phyloP scores from a whole-genome alignment of 1,140 invertebrate species.

The Tribolium madens region DNA sequence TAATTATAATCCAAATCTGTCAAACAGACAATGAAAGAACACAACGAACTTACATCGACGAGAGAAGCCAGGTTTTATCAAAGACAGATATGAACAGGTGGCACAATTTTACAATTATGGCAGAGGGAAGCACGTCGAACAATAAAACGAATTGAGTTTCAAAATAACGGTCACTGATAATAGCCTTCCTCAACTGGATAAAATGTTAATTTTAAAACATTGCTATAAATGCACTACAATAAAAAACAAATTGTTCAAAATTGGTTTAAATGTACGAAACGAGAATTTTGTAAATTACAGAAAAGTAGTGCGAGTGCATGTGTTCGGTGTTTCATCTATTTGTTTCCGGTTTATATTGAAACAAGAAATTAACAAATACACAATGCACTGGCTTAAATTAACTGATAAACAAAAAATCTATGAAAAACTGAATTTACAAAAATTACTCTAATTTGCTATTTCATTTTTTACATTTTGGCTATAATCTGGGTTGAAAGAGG shows the following conservation, averaged over 20 bases:
- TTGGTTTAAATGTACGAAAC: neutral
- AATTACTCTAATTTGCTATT: no score
- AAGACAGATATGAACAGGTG: neutral
- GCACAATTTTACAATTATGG: neutral
- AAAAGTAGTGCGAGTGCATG: neutral
- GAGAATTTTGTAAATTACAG: neutral
- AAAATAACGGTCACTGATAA: neutral
- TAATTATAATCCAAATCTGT: slow-evolving; percentile 34
- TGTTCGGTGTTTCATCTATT: no score
- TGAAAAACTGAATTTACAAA: no score
- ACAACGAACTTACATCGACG: neutral
- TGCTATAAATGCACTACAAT: neutral
- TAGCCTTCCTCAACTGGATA: neutral
- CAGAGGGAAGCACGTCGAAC: neutral
- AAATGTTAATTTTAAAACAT: neutral
- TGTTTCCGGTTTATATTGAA: no score
- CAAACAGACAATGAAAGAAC: slow-evolving; percentile 30
- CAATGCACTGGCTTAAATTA: no score
- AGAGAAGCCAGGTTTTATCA: neutral
- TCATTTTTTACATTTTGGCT: no score
- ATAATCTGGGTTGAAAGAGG: no score
- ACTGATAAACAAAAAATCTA: no score
- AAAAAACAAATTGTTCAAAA: neutral
- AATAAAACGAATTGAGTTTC: neutral
- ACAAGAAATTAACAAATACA: no score